A percentile compares a stretch with the other conserved stretches of the same genome.
phyloP scores from a whole-genome alignment of 2,113 vertebrate genomes.

The Myrmecophaga tridactyla region DNA sequence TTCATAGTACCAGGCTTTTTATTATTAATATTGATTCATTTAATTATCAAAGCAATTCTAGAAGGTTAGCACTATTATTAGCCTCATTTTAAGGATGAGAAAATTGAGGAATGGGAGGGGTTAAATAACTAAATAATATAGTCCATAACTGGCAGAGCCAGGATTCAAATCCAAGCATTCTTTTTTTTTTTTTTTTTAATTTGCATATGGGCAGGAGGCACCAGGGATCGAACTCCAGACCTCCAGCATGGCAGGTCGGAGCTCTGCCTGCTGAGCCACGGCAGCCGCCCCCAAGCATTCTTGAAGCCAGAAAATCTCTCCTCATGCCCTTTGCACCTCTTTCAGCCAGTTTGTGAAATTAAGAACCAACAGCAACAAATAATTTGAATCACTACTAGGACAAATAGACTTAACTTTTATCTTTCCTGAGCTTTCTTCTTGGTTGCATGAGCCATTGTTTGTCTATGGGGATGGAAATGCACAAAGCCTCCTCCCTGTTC shows the following conservation, averaged over 20 bases:
- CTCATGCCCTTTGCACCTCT: not conserved
- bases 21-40: not conserved
- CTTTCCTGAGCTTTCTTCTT: not conserved
- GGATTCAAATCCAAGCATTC: not conserved
- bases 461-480: not conserved
- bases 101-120: not conserved
- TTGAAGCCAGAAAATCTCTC: not conserved
- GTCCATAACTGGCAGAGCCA: not conserved
- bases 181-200: no score
- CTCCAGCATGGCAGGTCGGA: no score
- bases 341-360: not conserved
- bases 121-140: not conserved
- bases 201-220: no score
- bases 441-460: not conserved
- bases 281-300: not conserved
- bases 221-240: no score
- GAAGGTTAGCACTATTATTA: not conserved
- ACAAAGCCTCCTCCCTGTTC: not conserved
- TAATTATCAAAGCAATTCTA: not conserved
- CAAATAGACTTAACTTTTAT: not conserved
- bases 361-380: not conserved
- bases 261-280: no score
- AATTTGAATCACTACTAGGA: not conserved
- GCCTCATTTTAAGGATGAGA: not conserved
- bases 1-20: not conserved